Percentiles rank a stretch among this genome's conserved stretches.
Evolutionary conservation across 64 coral and sea anemone genomes (phyloP).

Genomic region (Stichodactyla mertensii): DNA sequence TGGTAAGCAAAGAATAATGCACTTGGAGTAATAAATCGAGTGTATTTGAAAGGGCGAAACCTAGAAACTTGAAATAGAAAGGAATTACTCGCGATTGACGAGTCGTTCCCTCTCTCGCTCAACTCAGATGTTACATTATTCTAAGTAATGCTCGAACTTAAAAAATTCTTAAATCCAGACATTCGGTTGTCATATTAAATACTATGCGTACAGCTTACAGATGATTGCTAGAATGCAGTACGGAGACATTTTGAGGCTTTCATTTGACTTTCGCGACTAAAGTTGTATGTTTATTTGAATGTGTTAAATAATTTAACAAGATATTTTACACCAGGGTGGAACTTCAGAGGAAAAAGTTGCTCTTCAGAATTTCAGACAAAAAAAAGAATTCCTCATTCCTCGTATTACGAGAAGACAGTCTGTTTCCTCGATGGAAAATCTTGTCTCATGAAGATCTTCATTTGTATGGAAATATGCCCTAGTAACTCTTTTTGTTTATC

Average conservation of each 20-base stretch:
- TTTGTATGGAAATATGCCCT: not conserved
- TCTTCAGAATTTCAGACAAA: not conserved
- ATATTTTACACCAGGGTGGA: conserved; percentile 17
- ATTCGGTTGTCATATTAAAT: not conserved
- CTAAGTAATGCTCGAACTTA: not conserved
- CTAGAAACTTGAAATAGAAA: not conserved
- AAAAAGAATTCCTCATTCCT: not conserved
- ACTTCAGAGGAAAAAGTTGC: conserved; percentile 5
- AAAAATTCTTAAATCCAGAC: not conserved
- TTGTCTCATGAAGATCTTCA: not conserved
- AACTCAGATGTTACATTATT: not conserved
- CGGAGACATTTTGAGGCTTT: not conserved
- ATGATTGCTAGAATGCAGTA: not conserved
- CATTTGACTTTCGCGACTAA: conserved; percentile 3
- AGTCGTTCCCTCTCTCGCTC: not conserved
- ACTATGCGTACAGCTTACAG: too few species aligned
- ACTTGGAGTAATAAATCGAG: too few species aligned
- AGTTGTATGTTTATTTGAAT: not conserved
- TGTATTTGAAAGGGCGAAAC: not conserved
- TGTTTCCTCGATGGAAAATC: not conserved
- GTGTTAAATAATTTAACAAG: conserved; percentile 18
- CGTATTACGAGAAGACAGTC: not conserved
- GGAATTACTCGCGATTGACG: not conserved
- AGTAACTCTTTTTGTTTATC: not conserved
- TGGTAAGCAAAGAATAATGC: too few species aligned